phyloP scores from a whole-genome alignment of 2,113 vertebrate genomes.

The Phrynosoma blainvillii region DNA sequence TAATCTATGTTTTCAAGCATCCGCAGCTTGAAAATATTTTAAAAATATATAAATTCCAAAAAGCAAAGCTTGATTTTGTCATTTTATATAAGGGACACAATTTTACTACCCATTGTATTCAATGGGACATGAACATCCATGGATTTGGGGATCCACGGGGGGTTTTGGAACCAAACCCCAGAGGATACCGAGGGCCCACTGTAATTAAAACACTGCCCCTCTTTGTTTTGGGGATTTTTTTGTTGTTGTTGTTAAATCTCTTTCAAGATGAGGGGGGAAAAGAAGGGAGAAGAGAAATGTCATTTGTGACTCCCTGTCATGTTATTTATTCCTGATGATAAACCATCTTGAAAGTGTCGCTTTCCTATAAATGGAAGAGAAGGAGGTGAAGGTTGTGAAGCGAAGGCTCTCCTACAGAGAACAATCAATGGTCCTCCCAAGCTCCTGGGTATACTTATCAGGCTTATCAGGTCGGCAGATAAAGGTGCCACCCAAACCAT shows the following conservation, averaged over 20 bases:
- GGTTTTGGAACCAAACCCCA: too few species aligned
- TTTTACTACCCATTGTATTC: too few species aligned
- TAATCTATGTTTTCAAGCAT: too few species aligned
- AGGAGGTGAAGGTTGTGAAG: constrained; percentile 54
- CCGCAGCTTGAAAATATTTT: too few species aligned
- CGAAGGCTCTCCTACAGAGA: constrained; percentile 36
- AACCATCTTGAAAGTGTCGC: constrained; percentile 64
- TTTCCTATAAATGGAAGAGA: constrained; percentile 71
- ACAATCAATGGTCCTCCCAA: constrained; percentile 54
- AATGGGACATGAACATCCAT: too few species aligned
- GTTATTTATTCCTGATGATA: constrained; percentile 57
- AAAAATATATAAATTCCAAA: too few species aligned
- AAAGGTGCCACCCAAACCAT: constrained; percentile 48
- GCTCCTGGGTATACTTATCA: constrained; percentile 55
- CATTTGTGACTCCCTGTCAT: constrained; percentile 46
- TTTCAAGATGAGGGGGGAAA: constrained; percentile 27
- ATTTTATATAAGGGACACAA: too few species aligned
- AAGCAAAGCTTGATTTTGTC: too few species aligned
- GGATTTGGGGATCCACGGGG: too few species aligned
- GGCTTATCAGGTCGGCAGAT: constrained; percentile 52
- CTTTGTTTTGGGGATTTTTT: constrained; percentile 43
- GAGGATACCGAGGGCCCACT: background rate
- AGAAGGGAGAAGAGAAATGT: constrained; percentile 23
- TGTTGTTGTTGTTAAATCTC: background rate
- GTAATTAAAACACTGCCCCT: constrained; percentile 61